Base-by-base conservation (phyloP, 1,140 invertebrate species). In the Pseudomyrmex pallidus region DNA sequence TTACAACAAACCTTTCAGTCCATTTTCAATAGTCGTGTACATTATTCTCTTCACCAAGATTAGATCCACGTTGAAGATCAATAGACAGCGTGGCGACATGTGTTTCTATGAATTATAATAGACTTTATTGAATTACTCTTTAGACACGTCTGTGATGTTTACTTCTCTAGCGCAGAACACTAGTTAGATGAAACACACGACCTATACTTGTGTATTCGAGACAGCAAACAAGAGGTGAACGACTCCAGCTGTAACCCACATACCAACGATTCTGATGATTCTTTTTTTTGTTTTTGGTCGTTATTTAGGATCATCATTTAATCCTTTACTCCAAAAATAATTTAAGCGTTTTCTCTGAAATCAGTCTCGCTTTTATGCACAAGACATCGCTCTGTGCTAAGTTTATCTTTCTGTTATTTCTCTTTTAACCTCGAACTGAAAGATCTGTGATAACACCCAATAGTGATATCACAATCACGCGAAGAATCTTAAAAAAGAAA, bases 161-260 rank as follows among this genome's bases (percentile, higher is more conserved):
- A 46, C 2, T 13, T 2, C 9, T 70, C 13, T 35, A 7, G n/a
- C 12, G 48, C 35, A n/a, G n/a, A 12, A 10, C 3, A 20, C 50
- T 15, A 2, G n/a, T 4, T 46, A 82, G 22, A 62, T 67, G 46
- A 86, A 86, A 74, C 68, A 68, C 17, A 17, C 17, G n/a, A 70
- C 7, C 1, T 56, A 63, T 2, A 35, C 35, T 74, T 17, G 9
- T 46, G 5, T 9, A 48, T 70, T 50, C 1, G 7, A 48, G 35
- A 20, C 3, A 17, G 10, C 17, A 59, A 61, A 46, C 35, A 15
- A n/a, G 1, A 70, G 44, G 54, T 68, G 15, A 70, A 59, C 50
- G 44, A 80, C 44, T 20, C 48, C 25, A 8, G 1, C 1, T 10
- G 8, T 64, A 52, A 12, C 4, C 13, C n/a, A 13, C 0, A 15